Evolutionary conservation across 2,888 invertebrate species (phyloP).

Genomic region (Chaitophorus viminalis): DNA sequence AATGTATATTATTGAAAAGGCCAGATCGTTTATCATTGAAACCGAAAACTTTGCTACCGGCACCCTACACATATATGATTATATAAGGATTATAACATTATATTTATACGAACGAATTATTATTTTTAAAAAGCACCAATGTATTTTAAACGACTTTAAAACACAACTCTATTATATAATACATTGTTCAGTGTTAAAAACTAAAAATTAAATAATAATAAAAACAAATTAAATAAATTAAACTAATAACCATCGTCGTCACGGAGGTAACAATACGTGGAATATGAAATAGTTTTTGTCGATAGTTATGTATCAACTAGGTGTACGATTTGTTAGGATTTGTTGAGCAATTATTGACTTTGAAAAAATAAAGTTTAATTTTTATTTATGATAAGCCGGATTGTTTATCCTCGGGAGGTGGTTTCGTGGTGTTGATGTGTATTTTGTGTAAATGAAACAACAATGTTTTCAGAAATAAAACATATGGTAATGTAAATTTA

Average conservation of each 20-base stretch:
- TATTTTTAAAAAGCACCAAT: conserved; percentile 47
- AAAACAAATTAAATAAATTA: neutral
- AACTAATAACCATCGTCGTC: neutral
- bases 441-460: neutral
- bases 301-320: neutral
- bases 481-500: neutral
- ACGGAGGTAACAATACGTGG: neutral
- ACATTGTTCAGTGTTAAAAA: conserved; percentile 2
- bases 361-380: neutral
- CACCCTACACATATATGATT: neutral
- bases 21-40: neutral
- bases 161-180: conserved; percentile 16
- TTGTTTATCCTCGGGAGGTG: neutral
- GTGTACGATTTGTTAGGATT: conserved; percentile 19
- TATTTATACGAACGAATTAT: neutral
- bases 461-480: neutral
- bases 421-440: too few relatives aligned
- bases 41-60: conserved; percentile 10
- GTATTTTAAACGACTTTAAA: conserved; percentile 19
- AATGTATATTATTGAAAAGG: neutral
- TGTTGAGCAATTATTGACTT: conserved; percentile 45
- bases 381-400: neutral
- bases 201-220: conserved; percentile 2
- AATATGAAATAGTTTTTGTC: neutral
- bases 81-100: neutral